Conservation (phyloP, 2,888 invertebrate species). For the Nyleta sp. region DNA sequence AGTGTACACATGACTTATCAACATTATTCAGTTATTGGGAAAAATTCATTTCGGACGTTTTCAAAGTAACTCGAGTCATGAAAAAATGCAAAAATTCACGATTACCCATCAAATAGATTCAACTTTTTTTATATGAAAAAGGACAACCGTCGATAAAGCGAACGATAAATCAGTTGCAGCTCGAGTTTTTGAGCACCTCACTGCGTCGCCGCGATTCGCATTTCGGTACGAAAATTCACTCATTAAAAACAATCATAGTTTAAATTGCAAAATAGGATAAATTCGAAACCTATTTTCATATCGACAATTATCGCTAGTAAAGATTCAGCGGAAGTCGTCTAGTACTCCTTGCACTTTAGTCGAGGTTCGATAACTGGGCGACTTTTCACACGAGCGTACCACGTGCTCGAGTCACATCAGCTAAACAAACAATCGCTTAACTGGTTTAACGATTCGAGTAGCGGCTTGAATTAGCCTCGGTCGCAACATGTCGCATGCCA, state of each 20-base stretch:
- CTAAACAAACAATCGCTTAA: constrained; percentile 65
- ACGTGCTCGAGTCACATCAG: constrained; percentile 63
- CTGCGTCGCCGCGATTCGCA: no score
- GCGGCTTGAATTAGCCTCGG: constrained; percentile 44
- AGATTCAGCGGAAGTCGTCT: not conserved
- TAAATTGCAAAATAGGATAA: no score
- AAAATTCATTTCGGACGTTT: constrained; percentile 15
- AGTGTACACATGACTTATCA: no score
- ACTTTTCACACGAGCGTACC: constrained; percentile 55
- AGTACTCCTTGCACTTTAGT: constrained; percentile 31
- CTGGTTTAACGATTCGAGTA: constrained; percentile 54
- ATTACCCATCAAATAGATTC: constrained; percentile 20
- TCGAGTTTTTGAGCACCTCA: no score
- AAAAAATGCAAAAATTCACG: constrained; percentile 31
- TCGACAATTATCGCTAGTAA: not conserved
- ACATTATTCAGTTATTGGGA: not conserved
- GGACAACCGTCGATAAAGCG: constrained; percentile 27
- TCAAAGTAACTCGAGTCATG: constrained; percentile 13
- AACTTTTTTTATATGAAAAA: constrained; percentile 2
- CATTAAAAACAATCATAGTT: not conserved
- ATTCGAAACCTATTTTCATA: no score
- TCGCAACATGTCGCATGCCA: constrained; percentile 43
- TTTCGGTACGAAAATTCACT: not conserved
- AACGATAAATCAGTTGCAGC: constrained; percentile 23
- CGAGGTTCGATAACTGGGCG: constrained; percentile 42